Evolutionary conservation across 2,888 invertebrate genomes (phyloP), one percentile per base, ranked within the genome.

Genomic region (Oscheius sp.): DNA sequence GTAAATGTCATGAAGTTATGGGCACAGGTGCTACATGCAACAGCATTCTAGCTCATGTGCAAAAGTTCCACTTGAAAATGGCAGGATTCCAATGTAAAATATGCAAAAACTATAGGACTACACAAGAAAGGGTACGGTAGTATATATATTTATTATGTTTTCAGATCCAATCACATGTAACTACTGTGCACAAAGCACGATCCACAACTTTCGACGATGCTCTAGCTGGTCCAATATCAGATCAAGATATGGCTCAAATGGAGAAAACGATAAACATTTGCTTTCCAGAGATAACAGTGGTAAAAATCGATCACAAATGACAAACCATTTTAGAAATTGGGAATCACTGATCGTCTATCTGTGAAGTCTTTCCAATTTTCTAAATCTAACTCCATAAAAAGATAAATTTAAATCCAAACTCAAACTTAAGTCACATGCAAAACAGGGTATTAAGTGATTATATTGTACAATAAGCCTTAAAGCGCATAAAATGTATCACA

Each of bases 141-240:
- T 1, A 30, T 30, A 45, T 47, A n/a, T 36, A 8, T 12, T 22
- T 47, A 6, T 22, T 24, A 6, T 22, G 22, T 33, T 68, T 73
- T 38, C 51, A 76, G 76, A 76, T 76, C 14, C 76, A 74, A 69
- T 76, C 76, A 5, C 76, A 76, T 49, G 76, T 76, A 0, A 76
- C 76, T 24, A 76, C 76, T 5, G 76, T 76, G 8, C 76, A 76
- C 28, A 76, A 75, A 38, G 75, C 75, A 5, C 71, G 73, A 26
- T 76, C 76, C 1, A 71, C 69, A 0, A 71, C 67, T 17, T 76
- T 76, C 44, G 76, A 76, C 33, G 72, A 73, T 6, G 67, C 76
- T 0, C 36, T 76, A 54, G 76, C 76, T n/a, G 72, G 72, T 20
- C 68, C 68, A 45, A 57, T 71, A 6, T 76, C 76, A 12, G 65